These are phyloP conservation scores for Macrotus californicus DNA, from an alignment of 2,113 vertebrate genomes.

Conservation along the genomic window DNA sequence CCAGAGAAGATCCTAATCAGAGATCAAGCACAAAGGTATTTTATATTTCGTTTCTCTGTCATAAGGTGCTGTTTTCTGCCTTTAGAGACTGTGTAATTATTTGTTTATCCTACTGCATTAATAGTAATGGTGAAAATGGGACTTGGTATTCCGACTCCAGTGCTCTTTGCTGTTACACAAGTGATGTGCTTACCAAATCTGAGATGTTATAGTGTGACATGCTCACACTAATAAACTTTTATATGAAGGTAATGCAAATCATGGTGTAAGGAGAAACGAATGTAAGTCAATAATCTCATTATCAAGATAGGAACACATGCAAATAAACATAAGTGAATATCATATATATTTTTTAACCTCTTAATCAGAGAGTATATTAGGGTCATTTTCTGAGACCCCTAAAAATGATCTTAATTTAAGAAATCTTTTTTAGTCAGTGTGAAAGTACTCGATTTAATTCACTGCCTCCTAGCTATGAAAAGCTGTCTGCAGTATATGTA, in stretches of 20 bases:
- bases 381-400: not conserved
- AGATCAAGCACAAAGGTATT: conserved; percentile 93
- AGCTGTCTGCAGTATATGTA: not conserved
- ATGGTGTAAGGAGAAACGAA: not conserved
- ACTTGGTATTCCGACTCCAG: not conserved
- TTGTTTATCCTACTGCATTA: not conserved
- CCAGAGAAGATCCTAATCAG: conserved; percentile 96
- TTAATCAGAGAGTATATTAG: not conserved
- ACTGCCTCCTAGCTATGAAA: not conserved
- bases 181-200: not conserved
- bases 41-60: not conserved
- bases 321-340: not conserved
- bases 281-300: not conserved
- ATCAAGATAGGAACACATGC: not conserved
- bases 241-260: not conserved
- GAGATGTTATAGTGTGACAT: not conserved
- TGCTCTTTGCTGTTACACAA: not conserved
- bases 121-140: not conserved
- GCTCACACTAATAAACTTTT: not conserved
- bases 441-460: not conserved
- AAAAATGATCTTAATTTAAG: not conserved
- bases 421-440: not conserved
- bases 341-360: not conserved
- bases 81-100: not conserved
- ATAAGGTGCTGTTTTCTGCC: not conserved